Base-by-base conservation (phyloP, 2,888 invertebrate genomes). In the Perizoma flavofasciatum region DNA sequence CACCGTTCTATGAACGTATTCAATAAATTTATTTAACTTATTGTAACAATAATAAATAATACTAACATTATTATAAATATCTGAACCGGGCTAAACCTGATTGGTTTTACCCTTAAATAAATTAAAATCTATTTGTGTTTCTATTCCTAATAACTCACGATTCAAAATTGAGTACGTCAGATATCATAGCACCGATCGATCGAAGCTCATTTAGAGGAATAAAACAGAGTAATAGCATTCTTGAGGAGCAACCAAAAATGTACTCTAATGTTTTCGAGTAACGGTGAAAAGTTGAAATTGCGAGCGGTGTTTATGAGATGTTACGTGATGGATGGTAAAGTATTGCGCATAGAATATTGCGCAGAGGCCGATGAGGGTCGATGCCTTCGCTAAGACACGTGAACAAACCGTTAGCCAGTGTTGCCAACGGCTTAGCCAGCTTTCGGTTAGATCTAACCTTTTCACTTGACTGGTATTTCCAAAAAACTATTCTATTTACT, bases 351-450 rank as follows among this genome's bases (percentile, higher is more conserved):
- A 86, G 85, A 87, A 87, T 85, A 86, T 82, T 82, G 87, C 85
- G 90, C 87, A 82, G 89, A 88, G 89, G 89, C 90, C 88, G 86
- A 75, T 68, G 82, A 88, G 89, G 91, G 91, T 91, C 91, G 91
- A 87, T 92, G 91, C 82, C 91, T 88, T 76, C 79, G 78, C 74
- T 78, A 84, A 85, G 89, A 88, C 91, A 91, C 91, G 91, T 91
- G 91, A 90, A 79, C 75, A 73, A 74, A 88, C 91, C 91, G 91
- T 92, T 92, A 92, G 77, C 77, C 76, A 84, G 83, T 58, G 51
- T 39, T 58, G 54, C 62, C 55, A 58, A 41, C 22, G 3, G 22
- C 49, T 43, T 49, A 40, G 11, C 4, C 8, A 33, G 1, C 6
- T 0, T 49, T 40, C 47, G 5, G 53, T 33, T 39, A 54, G 11